Percentiles rank a stretch among this genome's conserved stretches.
phyloP scores from a whole-genome alignment of 2,888 invertebrate genomes.

The Tenthredo scrophulariae region DNA sequence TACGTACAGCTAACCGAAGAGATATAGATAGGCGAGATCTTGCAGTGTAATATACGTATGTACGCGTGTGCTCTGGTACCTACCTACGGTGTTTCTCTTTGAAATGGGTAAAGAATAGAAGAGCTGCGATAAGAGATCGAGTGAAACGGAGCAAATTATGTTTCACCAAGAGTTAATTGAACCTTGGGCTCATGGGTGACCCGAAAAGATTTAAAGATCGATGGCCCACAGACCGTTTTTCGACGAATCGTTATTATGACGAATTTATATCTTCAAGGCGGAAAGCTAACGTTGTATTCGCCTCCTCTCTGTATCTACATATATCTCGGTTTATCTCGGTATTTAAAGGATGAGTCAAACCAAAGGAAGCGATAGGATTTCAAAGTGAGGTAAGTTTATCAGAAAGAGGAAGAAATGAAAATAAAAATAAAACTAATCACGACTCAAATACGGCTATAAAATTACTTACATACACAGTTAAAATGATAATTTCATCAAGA shows the following conservation, averaged over 20 bases:
- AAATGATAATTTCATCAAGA: neutral
- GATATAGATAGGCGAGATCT: no score
- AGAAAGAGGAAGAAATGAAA: conserved; percentile 29
- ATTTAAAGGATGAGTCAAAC: conserved; percentile 22
- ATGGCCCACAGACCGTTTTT: neutral
- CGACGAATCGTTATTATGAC: neutral
- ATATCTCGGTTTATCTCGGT: neutral
- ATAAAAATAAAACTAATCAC: neutral
- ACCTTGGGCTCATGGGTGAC: neutral
- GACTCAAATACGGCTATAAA: no score
- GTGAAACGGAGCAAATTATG: neutral
- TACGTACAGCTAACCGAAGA: neutral
- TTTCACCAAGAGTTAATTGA: neutral
- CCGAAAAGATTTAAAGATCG: conserved; percentile 14
- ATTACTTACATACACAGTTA: no score
- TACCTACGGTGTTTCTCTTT: no score
- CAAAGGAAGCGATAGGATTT: conserved; percentile 25
- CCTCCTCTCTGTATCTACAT: conserved; percentile 34
- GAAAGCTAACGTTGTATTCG: conserved; percentile 31
- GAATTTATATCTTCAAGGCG: neutral
- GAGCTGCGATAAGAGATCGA: neutral
- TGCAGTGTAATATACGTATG: no score
- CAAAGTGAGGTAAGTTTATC: neutral
- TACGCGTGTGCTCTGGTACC: no score
- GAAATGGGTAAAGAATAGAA: neutral